Evolutionary conservation across 92 coral and sea anemone species (phyloP).

Genomic region (Bergia puertoricense): DNA sequence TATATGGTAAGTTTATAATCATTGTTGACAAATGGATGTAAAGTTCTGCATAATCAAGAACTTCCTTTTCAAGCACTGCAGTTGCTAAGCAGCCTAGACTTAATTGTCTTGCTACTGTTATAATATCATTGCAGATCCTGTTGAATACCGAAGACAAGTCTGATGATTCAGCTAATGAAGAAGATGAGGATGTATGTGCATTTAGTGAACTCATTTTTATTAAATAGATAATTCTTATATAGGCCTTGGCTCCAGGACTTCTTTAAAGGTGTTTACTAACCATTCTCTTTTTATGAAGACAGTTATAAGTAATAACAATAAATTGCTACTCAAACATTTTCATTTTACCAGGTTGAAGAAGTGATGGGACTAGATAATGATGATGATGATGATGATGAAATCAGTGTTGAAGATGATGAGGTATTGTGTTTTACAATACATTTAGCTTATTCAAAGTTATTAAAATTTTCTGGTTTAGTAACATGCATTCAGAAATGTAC

Average conservation of each 20-base stretch:
- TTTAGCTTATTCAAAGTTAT: no score
- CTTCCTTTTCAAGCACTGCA: no score
- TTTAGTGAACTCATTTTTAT: slow-evolving; percentile 7
- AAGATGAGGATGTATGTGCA: slow-evolving; percentile 45
- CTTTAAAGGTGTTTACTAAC: no score
- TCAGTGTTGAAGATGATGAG: slow-evolving; percentile 56
- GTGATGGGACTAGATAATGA: slow-evolving; percentile 69
- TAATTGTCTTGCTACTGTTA: neutral
- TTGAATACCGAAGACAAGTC: slow-evolving; percentile 39
- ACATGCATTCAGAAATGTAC: no score
- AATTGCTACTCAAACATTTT: neutral
- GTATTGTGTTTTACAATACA: neutral
- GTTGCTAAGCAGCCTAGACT: neutral
- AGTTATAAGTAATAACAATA: neutral
- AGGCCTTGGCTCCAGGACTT: no score
- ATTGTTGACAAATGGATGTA: no score
- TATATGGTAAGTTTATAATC: no score
- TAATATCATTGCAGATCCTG: slow-evolving; percentile 47
- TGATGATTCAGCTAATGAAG: slow-evolving; percentile 58
- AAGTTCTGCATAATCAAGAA: no score
- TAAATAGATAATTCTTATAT: neutral
- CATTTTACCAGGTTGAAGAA: slow-evolving; percentile 52
- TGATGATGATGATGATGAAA: slow-evolving; percentile 49
- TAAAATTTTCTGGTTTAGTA: no score
- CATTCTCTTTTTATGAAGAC: no score